Evolutionary conservation across 2,888 invertebrate genomes (phyloP).

Genomic region (Torymus aiolomorphi): DNA sequence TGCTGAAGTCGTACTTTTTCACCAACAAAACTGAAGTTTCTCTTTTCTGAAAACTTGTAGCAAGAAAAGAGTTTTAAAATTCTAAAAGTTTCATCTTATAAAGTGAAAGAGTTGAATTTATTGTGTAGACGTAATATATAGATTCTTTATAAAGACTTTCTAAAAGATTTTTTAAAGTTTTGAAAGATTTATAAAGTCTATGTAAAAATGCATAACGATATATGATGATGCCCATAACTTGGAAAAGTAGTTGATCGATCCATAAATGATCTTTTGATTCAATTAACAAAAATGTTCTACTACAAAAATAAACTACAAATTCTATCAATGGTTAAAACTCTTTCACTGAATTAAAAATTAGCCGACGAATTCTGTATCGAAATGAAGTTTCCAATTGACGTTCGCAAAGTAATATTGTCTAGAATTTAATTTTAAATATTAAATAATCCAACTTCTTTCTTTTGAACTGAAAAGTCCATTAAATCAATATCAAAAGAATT

Average conservation of each 20-base stretch:
- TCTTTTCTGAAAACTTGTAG: conserved; percentile 5
- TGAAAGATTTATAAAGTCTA: conserved; percentile 1
- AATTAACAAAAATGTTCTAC: too few species aligned
- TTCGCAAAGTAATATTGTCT: background rate
- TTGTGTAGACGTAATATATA: conserved; percentile 17
- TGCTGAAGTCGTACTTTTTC: background rate
- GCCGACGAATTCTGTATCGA: too few species aligned
- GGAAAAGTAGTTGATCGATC: too few species aligned
- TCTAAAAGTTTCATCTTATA: conserved; percentile 28
- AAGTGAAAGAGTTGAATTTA: conserved; percentile 31
- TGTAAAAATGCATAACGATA: conserved; percentile 2
- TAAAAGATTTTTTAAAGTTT: conserved; percentile 8
- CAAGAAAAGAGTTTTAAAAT: background rate
- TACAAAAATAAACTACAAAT: too few species aligned
- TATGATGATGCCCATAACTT: too few species aligned
- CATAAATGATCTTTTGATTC: too few species aligned
- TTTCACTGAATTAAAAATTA: too few species aligned
- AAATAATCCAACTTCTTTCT: conserved; percentile 3
- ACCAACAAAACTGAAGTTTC: background rate
- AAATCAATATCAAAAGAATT: too few species aligned
- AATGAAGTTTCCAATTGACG: background rate
- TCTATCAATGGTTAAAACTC: too few species aligned
- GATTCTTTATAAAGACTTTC: conserved; percentile 38
- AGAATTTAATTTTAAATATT: conserved; percentile 2
- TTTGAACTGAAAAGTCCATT: conserved; percentile 1